A percentile compares a stretch with the other conserved stretches of the same genome.
phyloP scores from a whole-genome alignment of 2,797 vertebrate species.

The Crenuchus spilurus region DNA sequence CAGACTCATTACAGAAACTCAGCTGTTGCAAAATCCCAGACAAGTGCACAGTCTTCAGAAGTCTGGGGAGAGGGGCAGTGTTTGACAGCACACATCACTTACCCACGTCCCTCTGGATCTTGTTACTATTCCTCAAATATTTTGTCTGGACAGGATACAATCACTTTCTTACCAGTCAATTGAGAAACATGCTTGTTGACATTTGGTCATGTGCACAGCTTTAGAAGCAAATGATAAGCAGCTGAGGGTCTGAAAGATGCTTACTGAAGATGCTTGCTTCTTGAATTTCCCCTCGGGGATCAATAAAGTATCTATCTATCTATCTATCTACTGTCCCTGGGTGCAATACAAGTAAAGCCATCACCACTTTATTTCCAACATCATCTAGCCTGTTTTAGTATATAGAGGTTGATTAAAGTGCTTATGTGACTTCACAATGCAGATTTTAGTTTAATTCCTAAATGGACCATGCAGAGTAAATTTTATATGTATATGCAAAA shows the following conservation, averaged over 20 bases:
- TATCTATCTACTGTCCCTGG: constrained; percentile 5
- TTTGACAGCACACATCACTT: constrained; percentile 37
- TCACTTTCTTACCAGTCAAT: constrained; percentile 67
- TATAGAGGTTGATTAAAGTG: neutral
- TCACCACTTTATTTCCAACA: constrained; percentile 22
- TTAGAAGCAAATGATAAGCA: constrained; percentile 51
- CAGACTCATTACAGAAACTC: constrained; percentile 54
- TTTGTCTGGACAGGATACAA: constrained; percentile 78
- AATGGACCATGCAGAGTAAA: too few relatives aligned
- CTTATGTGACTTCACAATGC: too few relatives aligned
- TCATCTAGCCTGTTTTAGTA: constrained; percentile 8
- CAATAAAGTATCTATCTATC: too few relatives aligned
- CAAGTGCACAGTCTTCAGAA: constrained; percentile 68
- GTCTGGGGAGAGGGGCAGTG: constrained; percentile 42
- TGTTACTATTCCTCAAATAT: constrained; percentile 74
- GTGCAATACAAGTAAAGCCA: constrained; percentile 31
- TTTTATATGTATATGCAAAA: too few relatives aligned
- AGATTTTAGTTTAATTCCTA: too few relatives aligned
- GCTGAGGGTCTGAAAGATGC: constrained; percentile 42
- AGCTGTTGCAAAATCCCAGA: constrained; percentile 68
- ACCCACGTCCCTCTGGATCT: constrained; percentile 62
- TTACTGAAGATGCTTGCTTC: too few relatives aligned
- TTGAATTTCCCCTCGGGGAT: too few relatives aligned
- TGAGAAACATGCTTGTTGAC: constrained; percentile 51
- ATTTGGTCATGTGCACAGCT: constrained; percentile 51